Evolutionary conservation across 2,113 vertebrate genomes (phyloP).

Genomic region (Pristiophorus japonicus): DNA sequence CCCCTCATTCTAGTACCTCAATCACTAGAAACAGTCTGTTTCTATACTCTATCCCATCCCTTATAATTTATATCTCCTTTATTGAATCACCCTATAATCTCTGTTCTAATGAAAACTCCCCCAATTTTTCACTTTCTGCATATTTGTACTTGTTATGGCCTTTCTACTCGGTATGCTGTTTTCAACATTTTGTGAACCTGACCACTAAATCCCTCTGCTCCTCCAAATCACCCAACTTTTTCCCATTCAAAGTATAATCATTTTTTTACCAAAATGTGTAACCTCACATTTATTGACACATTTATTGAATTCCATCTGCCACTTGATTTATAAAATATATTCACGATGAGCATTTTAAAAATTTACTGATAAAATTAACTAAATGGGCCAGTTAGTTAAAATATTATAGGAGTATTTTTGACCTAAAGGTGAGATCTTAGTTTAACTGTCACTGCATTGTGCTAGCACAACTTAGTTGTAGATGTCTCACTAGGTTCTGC

Average conservation of each 20-base stretch:
- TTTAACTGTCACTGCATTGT: neutral
- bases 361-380: too few species aligned
- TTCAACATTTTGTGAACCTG: neutral
- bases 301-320: too few species aligned
- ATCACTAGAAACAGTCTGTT: too few species aligned
- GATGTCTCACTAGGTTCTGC: neutral
- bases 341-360: too few species aligned
- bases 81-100: neutral
- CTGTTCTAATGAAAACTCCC: neutral
- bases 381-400: neutral
- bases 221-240: neutral
- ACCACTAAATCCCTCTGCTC: neutral
- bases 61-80: neutral
- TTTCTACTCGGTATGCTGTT: neutral
- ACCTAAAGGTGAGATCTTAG: neutral
- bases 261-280: too few species aligned
- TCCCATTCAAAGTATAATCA: neutral
- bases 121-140: neutral
- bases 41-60: neutral
- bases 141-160: neutral
- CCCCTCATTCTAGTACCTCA: too few species aligned
- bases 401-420: neutral
- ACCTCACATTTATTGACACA: neutral
- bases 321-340: too few species aligned
- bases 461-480: neutral